Conservation (phyloP, 1,140 invertebrate genomes). For the Zaprionus lachaisei region DNA sequence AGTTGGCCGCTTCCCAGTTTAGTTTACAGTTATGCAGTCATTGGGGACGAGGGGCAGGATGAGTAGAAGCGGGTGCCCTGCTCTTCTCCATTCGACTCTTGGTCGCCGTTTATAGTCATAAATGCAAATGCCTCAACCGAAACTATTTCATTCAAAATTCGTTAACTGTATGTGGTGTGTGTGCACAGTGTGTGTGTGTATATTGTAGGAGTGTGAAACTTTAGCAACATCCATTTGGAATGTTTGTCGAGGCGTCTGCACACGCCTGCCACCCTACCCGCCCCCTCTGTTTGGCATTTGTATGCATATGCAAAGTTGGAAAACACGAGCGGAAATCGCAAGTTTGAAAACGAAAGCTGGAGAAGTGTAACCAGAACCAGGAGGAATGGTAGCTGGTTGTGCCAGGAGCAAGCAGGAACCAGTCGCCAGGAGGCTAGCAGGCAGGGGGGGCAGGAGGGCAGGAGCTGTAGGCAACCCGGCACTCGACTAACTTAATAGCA, state of each 20-base stretch:
- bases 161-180: constrained; percentile 20
- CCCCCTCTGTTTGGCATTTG: constrained; percentile 40
- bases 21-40: constrained; percentile 15
- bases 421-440: constrained; percentile 21
- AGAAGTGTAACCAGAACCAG: constrained; percentile 1
- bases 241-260: constrained; percentile 57
- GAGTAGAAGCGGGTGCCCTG: too few species aligned
- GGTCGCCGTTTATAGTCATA: constrained; percentile 50
- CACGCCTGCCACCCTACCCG: constrained; percentile 6
- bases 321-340: constrained; percentile 17
- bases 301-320: constrained; percentile 70
- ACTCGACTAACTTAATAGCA: constrained; percentile 76
- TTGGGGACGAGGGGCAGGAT: constrained; percentile 15
- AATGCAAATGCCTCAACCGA: constrained; percentile 65
- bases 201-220: constrained; percentile 26
- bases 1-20: constrained; percentile 35
- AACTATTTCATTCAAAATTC: constrained; percentile 72
- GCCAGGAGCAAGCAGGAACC: constrained; percentile 28
- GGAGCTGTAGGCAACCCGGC: constrained; percentile 8
- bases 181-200: neutral
- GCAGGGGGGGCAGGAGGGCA: neutral
- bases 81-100: too few species aligned
- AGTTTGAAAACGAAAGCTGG: constrained; percentile 32
- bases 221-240: constrained; percentile 42
- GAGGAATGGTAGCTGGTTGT: too few species aligned